Evolutionary conservation across 2,888 invertebrate species (phyloP).

Genomic region (Habroteleia sp.): DNA sequence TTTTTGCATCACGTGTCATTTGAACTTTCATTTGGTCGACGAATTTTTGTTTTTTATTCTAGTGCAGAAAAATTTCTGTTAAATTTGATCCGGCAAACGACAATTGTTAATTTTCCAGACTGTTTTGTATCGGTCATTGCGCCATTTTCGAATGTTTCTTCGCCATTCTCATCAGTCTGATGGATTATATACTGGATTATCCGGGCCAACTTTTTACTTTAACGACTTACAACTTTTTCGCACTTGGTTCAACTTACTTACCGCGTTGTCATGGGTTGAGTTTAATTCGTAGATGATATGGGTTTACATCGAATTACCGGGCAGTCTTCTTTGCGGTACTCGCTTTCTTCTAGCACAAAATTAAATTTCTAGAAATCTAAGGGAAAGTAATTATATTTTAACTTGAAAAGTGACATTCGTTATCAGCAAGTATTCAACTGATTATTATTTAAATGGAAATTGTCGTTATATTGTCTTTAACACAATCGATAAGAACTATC

Average conservation of each 20-base stretch:
- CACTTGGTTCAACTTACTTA: conserved; percentile 56
- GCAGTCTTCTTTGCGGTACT: conserved; percentile 14
- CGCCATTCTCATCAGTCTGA: conserved; percentile 40
- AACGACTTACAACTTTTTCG: conserved; percentile 44
- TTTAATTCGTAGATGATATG: conserved; percentile 59
- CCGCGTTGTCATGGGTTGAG: conserved; percentile 42
- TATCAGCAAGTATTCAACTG: conserved; percentile 7
- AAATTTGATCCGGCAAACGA: too few relatives aligned
- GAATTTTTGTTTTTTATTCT: too few relatives aligned
- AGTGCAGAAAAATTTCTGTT: too few relatives aligned
- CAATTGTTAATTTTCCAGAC: conserved; percentile 35
- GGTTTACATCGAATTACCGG: conserved; percentile 52
- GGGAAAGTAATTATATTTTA: conserved; percentile 26
- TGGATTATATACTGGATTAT: conserved; percentile 49
- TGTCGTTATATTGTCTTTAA: not conserved
- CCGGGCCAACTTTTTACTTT: conserved; percentile 51
- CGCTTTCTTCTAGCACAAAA: conserved; percentile 13
- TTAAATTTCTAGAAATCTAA: conserved; percentile 23
- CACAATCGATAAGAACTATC: too few relatives aligned
- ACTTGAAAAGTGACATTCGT: conserved; percentile 16
- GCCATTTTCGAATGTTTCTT: conserved; percentile 7
- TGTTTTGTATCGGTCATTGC: not conserved
- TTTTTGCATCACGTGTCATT: too few relatives aligned
- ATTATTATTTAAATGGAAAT: not conserved
- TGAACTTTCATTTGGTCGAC: too few relatives aligned